Evolutionary conservation across 1,140 invertebrate species (phyloP), one percentile per base, ranked within the genome.

Genomic region (Lysiphlebus fabarum): DNA sequence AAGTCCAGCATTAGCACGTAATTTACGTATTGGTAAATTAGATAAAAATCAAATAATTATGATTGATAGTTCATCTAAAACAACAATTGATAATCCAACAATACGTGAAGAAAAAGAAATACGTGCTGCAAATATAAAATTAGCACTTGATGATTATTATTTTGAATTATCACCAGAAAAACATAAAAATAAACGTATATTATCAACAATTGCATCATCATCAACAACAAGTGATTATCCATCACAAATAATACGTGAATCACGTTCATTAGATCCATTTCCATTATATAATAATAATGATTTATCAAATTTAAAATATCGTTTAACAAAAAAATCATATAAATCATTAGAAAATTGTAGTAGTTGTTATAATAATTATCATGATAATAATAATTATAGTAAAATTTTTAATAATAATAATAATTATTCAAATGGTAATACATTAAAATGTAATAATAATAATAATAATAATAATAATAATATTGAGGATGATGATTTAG

Each of bases 201-300:
- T 83, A 7, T 83, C 82, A 0, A 82, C 80, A 37, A 83, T 82
- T 2, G 82, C 82, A 0, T 81, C 81, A 0, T 82, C 82, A 6
- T 81, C 78, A 0, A 82, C 82, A 1, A 81, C 82, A 33, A 78
- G 74, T 37, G 72, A 78, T n/a, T 76, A 79, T 58, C 75, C 72
- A 11, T 72, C 68, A 43, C 67, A 59, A 14, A 65, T 71, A 49
- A 66, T 77, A 12, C 71, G 81, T 0, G 82, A 82, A 62, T 83
- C 82, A 0, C 77, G 78, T 33, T 82, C 81, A 0, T 58, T 84
- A 9, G 83, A 83, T 54, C 77, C 75, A 0, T 70, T 83, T 41
- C 81, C 82, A 0, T 54, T 70, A 5, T 65, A 69, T 34, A 17
- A 17, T 34, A 55, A 10, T 56, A 68, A 55, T 10, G 56, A 68